A percentile compares a stretch with the other conserved stretches of the same genome.
Conservation (phyloP, 2,797 vertebrate species). For the Garrulus glandarius region DNA sequence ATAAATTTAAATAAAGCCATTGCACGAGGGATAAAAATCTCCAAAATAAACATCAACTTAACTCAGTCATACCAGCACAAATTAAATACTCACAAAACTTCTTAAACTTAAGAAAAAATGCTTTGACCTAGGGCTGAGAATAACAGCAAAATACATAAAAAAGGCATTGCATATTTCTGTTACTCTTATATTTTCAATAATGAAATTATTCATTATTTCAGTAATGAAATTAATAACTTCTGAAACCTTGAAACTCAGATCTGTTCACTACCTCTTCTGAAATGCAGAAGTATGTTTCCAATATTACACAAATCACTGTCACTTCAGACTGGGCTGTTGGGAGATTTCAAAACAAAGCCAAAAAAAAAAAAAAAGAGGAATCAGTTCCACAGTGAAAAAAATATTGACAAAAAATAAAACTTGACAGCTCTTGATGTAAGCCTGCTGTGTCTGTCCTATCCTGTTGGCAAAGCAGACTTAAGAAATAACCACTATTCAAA, state of each 20-base stretch:
- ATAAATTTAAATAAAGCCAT: background rate
- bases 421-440: background rate
- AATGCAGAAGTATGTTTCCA: slow-evolving; percentile 17
- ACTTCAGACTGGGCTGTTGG: background rate
- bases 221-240: background rate
- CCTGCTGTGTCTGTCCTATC: background rate
- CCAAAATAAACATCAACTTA: background rate
- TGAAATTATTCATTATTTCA: background rate
- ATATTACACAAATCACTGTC: background rate
- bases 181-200: background rate
- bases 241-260: background rate
- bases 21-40: background rate
- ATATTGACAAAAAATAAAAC: background rate
- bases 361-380: background rate
- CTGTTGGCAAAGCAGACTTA: background rate
- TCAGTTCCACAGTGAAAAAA: background rate
- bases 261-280: background rate
- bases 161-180: background rate
- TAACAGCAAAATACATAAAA: background rate
- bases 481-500: background rate
- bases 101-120: background rate
- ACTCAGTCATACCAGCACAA: background rate
- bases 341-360: background rate
- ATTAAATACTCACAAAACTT: background rate
- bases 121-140: background rate